Percentiles rank a stretch among this genome's conserved stretches.
Conservation (phyloP, 2,797 vertebrate genomes). For the Onychomys leucogaster region DNA sequence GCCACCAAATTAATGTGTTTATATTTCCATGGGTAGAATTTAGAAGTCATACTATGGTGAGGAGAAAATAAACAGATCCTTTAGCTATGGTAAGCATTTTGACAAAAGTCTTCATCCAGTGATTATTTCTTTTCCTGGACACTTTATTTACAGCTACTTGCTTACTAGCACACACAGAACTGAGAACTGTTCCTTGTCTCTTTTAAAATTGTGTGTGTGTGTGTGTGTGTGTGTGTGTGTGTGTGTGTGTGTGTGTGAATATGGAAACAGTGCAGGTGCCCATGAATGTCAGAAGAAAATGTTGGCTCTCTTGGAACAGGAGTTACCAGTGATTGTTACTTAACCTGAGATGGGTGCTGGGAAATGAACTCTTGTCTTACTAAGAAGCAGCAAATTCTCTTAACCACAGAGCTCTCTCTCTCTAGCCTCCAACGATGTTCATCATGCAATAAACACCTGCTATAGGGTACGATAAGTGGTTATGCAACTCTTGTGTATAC, state of each 20-base stretch:
- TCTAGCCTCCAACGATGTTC: not conserved
- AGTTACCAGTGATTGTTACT: not conserved
- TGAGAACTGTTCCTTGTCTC: not conserved
- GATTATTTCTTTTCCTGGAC: not conserved
- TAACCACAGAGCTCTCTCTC: not conserved
- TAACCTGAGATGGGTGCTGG: not conserved
- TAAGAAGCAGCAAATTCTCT: not conserved
- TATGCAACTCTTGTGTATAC: not conserved
- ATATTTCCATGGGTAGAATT: not conserved
- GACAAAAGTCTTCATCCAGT: not conserved
- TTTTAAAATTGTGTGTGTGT: not conserved
- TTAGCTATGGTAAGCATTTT: not conserved
- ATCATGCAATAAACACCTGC: not conserved
- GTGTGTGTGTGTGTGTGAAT: not conserved
- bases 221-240: not conserved
- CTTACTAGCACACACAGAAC: not conserved
- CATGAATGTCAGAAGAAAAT: not conserved
- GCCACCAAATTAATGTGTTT: not conserved
- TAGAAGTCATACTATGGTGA: not conserved
- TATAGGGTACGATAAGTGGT: not conserved
- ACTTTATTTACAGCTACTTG: not conserved
- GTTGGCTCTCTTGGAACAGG: not conserved
- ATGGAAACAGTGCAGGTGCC: not conserved
- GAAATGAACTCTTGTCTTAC: not conserved
- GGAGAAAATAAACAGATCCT: not conserved